Evolutionary conservation across 2,888 invertebrate genomes (phyloP).

Genomic region (Melieria omissa): DNA sequence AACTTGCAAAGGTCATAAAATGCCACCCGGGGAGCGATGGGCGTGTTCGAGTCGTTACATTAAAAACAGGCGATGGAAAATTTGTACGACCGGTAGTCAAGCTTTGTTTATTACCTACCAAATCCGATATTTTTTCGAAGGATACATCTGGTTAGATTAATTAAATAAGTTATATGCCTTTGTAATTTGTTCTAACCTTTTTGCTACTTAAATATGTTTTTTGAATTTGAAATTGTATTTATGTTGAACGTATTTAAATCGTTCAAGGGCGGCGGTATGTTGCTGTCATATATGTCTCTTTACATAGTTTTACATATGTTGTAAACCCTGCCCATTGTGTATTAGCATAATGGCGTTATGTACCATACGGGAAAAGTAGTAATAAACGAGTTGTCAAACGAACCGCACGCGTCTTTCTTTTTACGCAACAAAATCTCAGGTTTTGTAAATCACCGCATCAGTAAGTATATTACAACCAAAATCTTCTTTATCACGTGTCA

Average conservation of each 20-base stretch:
- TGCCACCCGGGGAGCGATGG: conserved; percentile 26
- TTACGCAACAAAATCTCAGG: too few relatives aligned
- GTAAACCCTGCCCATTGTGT: too few relatives aligned
- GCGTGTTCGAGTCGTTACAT: conserved; percentile 16
- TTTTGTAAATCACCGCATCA: too few relatives aligned
- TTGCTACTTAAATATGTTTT: not conserved
- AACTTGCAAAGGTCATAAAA: conserved; percentile 17
- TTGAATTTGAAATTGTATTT: not conserved
- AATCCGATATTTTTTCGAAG: not conserved
- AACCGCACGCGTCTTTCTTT: too few relatives aligned
- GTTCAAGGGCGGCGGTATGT: conserved; percentile 5
- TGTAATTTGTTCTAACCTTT: not conserved
- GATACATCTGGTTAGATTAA: not conserved
- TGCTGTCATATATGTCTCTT: not conserved
- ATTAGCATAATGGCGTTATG: too few relatives aligned
- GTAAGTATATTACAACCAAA: too few relatives aligned
- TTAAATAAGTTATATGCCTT: not conserved
- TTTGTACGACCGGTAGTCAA: conserved; percentile 16
- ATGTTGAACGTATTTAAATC: not conserved
- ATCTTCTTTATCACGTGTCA: too few relatives aligned
- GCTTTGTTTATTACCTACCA: conserved; percentile 10
- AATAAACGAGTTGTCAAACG: too few relatives aligned
- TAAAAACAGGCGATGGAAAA: conserved; percentile 13
- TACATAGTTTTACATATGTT: not conserved
- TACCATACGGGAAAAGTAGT: too few relatives aligned